These are phyloP conservation scores for Anthrax anthrax DNA, from an alignment of 2,888 invertebrate species.

Conservation along the genomic window DNA sequence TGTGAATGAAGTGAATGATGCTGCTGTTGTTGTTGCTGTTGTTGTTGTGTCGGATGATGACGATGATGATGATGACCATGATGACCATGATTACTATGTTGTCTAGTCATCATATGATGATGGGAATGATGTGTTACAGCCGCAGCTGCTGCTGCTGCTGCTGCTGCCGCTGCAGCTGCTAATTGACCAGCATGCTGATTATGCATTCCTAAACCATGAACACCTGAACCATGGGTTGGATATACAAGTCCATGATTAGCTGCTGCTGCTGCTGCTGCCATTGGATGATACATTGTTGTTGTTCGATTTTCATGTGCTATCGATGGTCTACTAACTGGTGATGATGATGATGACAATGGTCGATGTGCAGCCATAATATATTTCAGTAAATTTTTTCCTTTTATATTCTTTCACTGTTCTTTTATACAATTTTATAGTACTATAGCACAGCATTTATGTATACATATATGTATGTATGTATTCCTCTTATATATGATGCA, in stretches of 20 bases:
- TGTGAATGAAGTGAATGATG: slow-evolving; percentile 11
- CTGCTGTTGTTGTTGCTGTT: slow-evolving; percentile 8
- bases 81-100: slow-evolving; percentile 19
- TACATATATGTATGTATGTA: no score
- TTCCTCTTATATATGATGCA: no score
- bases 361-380: slow-evolving; percentile 17
- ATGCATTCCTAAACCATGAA: slow-evolving; percentile 28
- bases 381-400: slow-evolving; percentile 5
- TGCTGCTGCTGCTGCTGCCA: slow-evolving; percentile 16
- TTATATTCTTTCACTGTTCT: slow-evolving; percentile 4
- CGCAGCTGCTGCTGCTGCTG: slow-evolving; percentile 23
- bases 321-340: slow-evolving; percentile 13
- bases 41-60: slow-evolving; percentile 9
- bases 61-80: slow-evolving; percentile 20
- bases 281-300: slow-evolving; percentile 31
- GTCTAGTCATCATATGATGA: slow-evolving; percentile 10
- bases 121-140: slow-evolving; percentile 18
- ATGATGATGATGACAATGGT: slow-evolving; percentile 23
- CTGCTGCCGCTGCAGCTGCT: slow-evolving; percentile 26
- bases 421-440: no score
- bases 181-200: slow-evolving; percentile 23
- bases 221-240: slow-evolving; percentile 33
- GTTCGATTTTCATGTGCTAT: slow-evolving; percentile 10
- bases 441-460: no score
- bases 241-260: slow-evolving; percentile 32